Percentiles rank a stretch among this genome's conserved stretches.
Evolutionary conservation across 2,888 invertebrate species (phyloP).

Genomic region (Melolontha melolontha): DNA sequence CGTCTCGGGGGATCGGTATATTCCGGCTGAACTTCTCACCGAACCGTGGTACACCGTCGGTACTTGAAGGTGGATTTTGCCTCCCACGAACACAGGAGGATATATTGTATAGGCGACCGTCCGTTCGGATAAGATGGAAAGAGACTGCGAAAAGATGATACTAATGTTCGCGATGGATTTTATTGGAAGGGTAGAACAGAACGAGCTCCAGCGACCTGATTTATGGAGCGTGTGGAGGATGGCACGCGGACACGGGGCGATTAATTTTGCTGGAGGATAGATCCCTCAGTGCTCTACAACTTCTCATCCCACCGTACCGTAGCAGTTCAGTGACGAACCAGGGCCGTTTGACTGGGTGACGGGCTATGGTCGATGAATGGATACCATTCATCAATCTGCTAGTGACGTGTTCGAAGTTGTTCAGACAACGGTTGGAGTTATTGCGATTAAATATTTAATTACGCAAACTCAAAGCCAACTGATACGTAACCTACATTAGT

Average conservation of each 20-base stretch:
- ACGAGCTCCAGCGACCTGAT: conserved; percentile 11
- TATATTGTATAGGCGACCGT: too few species aligned
- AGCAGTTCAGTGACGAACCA: conserved; percentile 26
- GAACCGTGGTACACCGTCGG: conserved; percentile 34
- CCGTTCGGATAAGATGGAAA: too few species aligned
- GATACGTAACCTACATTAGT: too few species aligned
- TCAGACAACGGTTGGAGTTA: too few species aligned
- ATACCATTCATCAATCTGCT: conserved; percentile 33
- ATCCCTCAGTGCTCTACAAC: conserved; percentile 3
- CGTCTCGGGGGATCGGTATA: conserved; percentile 52
- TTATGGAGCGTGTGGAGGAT: conserved; percentile 29
- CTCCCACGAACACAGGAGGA: too few species aligned
- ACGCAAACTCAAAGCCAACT: too few species aligned
- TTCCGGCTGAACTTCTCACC: conserved; percentile 42
- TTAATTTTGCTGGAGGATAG: conserved; percentile 19
- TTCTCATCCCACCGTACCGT: conserved; percentile 4
- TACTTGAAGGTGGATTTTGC: conserved; percentile 22
- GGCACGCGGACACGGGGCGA: conserved; percentile 25
- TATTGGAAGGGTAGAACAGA: conserved; percentile 34
- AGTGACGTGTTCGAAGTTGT: too few species aligned
- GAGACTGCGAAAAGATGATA: conserved; percentile 39
- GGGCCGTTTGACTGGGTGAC: conserved; percentile 35
- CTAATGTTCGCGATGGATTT: conserved; percentile 45
- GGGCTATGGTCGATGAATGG: conserved; percentile 29
- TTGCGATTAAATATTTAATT: too few species aligned